phyloP scores from a whole-genome alignment of 2,113 vertebrate genomes.

The Alces alces region DNA sequence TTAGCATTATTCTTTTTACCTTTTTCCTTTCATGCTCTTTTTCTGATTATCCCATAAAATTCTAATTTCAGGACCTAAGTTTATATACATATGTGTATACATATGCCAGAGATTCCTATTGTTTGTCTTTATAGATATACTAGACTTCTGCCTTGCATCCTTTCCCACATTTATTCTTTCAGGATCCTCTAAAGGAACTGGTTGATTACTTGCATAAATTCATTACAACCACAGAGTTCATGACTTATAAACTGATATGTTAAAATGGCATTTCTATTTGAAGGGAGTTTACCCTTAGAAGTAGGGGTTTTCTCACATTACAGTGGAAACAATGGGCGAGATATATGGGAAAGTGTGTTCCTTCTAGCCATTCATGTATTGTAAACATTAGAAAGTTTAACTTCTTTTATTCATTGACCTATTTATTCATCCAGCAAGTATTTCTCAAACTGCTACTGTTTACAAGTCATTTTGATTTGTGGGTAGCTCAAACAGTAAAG shows the following conservation, averaged over 20 bases:
- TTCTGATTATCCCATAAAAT: not conserved
- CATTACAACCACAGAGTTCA: not conserved
- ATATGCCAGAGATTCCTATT: not conserved
- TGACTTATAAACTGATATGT: not conserved
- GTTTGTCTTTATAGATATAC: not conserved
- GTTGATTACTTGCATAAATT: not conserved
- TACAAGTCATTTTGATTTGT: not conserved
- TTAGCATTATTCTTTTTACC: not conserved
- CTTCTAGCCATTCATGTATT: not conserved
- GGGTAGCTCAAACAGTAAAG: not conserved
- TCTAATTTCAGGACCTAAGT: not conserved
- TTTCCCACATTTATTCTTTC: not conserved
- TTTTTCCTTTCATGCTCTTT: not conserved
- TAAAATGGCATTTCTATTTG: conserved; percentile 23
- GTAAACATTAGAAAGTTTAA: not conserved
- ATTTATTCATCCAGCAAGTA: not conserved
- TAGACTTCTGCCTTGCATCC: not conserved
- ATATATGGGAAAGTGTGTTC: not conserved
- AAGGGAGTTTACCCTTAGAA: not conserved
- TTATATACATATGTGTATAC: not conserved
- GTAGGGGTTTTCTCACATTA: not conserved
- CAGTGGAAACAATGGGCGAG: not conserved
- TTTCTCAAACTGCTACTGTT: not conserved
- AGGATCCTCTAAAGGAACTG: not conserved
- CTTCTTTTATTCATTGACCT: not conserved